A percentile compares a stretch with the other conserved stretches of the same genome.
phyloP scores from a whole-genome alignment of 23 tunicate genomes.

The Ascidia mentula region DNA sequence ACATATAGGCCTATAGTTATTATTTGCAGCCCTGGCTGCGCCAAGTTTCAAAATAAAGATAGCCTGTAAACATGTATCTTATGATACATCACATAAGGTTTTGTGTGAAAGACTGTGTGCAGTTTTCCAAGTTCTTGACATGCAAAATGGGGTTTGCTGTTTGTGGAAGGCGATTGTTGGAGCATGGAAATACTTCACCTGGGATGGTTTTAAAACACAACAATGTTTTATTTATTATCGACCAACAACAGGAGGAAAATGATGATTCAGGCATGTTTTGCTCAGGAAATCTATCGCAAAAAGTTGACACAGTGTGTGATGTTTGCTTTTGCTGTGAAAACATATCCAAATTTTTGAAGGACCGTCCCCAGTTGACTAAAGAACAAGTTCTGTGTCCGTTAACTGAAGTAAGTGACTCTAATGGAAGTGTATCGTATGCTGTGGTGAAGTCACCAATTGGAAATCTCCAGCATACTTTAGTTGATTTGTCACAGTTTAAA shows the following conservation, averaged over 20 bases:
- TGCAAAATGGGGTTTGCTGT: neutral
- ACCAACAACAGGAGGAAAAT: neutral
- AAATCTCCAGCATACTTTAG: slow-evolving; percentile 82
- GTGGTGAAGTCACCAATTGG: slow-evolving; percentile 79
- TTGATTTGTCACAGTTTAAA: slow-evolving; percentile 61
- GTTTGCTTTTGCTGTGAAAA: neutral
- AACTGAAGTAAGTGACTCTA: neutral
- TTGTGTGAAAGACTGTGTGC: neutral
- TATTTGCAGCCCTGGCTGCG: too few relatives aligned
- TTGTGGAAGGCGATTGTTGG: neutral
- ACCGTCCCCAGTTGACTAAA: neutral
- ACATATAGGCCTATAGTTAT: too few relatives aligned
- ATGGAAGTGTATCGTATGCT: slow-evolving; percentile 64
- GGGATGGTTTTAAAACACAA: neutral
- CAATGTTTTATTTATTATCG: neutral
- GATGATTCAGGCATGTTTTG: neutral
- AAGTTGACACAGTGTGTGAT: neutral
- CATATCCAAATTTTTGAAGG: neutral
- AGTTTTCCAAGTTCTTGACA: neutral
- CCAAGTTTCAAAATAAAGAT: too few relatives aligned
- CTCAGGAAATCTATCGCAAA: neutral
- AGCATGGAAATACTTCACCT: neutral
- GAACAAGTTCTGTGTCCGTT: neutral
- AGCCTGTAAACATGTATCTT: slow-evolving; percentile 5
- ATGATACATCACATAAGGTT: slow-evolving; percentile 1